Base-by-base conservation (phyloP, 2,797 vertebrate genomes). In the Typhlichthys eigenmanni region DNA sequence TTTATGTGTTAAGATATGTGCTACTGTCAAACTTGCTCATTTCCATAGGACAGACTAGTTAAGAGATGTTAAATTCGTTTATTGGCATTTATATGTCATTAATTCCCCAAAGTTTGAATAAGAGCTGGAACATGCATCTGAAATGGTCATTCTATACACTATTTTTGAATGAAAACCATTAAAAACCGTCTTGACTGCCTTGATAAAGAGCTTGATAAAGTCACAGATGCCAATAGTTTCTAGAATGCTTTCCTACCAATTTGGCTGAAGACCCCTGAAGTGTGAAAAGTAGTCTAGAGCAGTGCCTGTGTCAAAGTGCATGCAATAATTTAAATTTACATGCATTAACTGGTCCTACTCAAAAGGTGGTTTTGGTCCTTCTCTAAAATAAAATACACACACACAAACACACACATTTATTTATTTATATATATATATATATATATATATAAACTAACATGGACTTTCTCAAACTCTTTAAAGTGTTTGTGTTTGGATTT, bases 261-360 rank as follows among this genome's bases (percentile, higher is more conserved):
- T 62, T 68, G 72, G 78, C 79, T 58, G 76, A 87, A 76, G 83
- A 88, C 77, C 82, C 68, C 64, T 71, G 53, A 69, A 77, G 71
- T 59, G 79, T 86, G 80, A 78, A 81, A 81, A 72, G 72, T 74
- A 84, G 76, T 89, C 84, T 69, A 88, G 84, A 91, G 85, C 90
- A 92, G 90, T 89, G 90, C 91, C 92, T 90, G 89, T 88, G 85
- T 89, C 82, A 74, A 77, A 82, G 68, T 88, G 91, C 89, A 90
- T 89, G 87, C 85, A 72, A 91, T 90, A 86, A 82, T 89, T 89
- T 79, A 81, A 75, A 72, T 83, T 69, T 71, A 43, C 38, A 43
- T 43, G 38, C 38, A 43, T 43, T 43, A 60, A 17, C 62, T 11
- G 55, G 73, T 76, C 87, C 78, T 83, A 71, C 81, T 85, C 78